Base-by-base conservation (phyloP, 2,113 vertebrate species). In the Phaethornis superciliosus region DNA sequence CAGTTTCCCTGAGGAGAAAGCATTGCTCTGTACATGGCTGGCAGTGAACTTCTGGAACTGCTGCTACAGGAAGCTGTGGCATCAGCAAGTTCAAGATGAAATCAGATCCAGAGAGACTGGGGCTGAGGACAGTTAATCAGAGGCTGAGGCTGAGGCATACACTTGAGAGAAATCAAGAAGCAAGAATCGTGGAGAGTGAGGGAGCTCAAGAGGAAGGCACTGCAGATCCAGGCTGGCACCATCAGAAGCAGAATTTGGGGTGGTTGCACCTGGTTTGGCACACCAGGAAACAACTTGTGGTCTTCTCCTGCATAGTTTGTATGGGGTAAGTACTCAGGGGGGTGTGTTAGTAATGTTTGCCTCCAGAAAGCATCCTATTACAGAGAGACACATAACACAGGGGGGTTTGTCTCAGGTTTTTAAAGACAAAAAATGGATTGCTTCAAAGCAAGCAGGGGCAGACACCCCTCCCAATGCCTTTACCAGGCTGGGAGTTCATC, bases 191-290 rank as follows among this genome's bases (percentile, higher is more conserved):
- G 19, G 60, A 22, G 26, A 15, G 32, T 10, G 23, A 65, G 35
- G 17, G 33, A 51, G 26, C 52, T 58, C 13, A 7, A 81, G 21
- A 30, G 32, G 46, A 81, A 51, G 0, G 8, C 37, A 28, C 21
- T 7, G 49, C 47, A 70, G 33, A 28, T 3, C 42, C 7, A 20
- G 47, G 40, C 22, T 19, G 16, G 12, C 59, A 47, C 13, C 2
- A 0, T 44, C 1, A 23, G 32, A 74, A 15, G 10, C 18, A 63
- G 56, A 59, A 27, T 2, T 12, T 1, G 2, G n/a, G 12, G 30
- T 60, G 6, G 54, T n/a, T 21, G 40, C 19, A n/a, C 10, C 15
- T 47, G 37, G 46, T n/a, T 23, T 6, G 6, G 11, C 15, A 2
- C 33, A 46, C 9, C 37, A 58, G 62, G 30, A 74, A 15, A 55